phyloP scores from a whole-genome alignment of 2,113 vertebrate species.

The Cygnus atratus region DNA sequence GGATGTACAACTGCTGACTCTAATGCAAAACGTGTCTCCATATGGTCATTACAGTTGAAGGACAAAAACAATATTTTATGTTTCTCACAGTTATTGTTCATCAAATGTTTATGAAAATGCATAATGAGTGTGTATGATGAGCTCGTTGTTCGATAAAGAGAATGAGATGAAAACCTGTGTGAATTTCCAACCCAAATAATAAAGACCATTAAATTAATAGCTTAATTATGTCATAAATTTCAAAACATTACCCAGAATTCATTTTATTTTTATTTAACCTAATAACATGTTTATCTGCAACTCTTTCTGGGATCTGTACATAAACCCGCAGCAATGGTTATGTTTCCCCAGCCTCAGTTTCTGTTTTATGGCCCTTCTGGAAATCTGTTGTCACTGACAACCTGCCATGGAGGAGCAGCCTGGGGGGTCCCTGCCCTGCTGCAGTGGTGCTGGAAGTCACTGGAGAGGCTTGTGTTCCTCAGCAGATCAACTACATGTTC shows the following conservation, averaged over 20 bases:
- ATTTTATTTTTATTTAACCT: slow-evolving; percentile 33
- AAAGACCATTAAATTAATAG: slow-evolving; percentile 49
- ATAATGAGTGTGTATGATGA: background rate
- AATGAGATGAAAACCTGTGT: background rate
- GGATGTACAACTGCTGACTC: slow-evolving; percentile 43
- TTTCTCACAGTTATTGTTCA: slow-evolving; percentile 56
- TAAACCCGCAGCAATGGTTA: background rate
- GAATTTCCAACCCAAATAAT: background rate
- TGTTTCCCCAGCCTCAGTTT: background rate
- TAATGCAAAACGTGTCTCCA: background rate
- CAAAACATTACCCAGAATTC: background rate
- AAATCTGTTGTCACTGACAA: background rate
- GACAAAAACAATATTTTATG: slow-evolving; percentile 44
- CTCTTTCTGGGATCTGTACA: background rate
- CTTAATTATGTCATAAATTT: slow-evolving; percentile 28
- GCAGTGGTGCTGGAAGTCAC: background rate
- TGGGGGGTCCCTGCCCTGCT: background rate
- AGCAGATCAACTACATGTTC: background rate
- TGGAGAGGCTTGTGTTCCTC: background rate
- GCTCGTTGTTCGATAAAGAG: background rate
- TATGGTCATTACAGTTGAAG: slow-evolving; percentile 36
- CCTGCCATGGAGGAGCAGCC: background rate
- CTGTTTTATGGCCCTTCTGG: background rate
- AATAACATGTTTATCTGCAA: background rate
- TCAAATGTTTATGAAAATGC: slow-evolving; percentile 41